phyloP scores from a whole-genome alignment of 2,888 invertebrate species.

The Apotomis capreana region DNA sequence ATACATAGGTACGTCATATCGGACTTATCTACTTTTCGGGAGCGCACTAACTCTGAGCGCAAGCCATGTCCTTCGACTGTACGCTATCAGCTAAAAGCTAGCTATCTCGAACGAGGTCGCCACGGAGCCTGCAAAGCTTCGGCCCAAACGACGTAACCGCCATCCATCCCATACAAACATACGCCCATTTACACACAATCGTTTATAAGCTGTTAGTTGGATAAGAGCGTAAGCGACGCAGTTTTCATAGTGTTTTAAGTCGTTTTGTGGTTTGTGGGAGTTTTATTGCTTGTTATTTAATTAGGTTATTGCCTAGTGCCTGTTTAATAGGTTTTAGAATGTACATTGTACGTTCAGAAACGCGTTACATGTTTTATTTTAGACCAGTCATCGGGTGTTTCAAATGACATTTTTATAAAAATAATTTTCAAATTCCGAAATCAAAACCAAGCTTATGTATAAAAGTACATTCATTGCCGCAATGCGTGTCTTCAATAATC shows the following conservation, averaged over 20 bases:
- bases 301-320: not conserved
- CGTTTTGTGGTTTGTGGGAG: not conserved
- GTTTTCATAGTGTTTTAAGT: not conserved
- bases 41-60: not conserved
- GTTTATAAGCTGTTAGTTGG: not conserved
- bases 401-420: no score
- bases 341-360: not conserved
- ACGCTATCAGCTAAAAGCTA: not conserved
- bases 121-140: not conserved
- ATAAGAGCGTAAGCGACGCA: not conserved
- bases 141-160: not conserved
- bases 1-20: no score
- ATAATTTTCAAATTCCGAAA: no score
- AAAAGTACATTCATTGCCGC: no score
- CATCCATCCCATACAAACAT: not conserved
- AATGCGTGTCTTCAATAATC: no score
- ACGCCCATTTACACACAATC: not conserved
- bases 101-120: not conserved
- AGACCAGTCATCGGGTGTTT: not conserved
- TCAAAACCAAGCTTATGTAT: no score
- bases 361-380: not conserved
- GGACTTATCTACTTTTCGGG: not conserved
- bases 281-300: slow-evolving; percentile 7
- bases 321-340: not conserved
- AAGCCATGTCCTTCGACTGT: not conserved